These are phyloP conservation scores for Arrhopalites spinosus DNA, from an alignment of 2,888 invertebrate species.

Conservation along the genomic window DNA sequence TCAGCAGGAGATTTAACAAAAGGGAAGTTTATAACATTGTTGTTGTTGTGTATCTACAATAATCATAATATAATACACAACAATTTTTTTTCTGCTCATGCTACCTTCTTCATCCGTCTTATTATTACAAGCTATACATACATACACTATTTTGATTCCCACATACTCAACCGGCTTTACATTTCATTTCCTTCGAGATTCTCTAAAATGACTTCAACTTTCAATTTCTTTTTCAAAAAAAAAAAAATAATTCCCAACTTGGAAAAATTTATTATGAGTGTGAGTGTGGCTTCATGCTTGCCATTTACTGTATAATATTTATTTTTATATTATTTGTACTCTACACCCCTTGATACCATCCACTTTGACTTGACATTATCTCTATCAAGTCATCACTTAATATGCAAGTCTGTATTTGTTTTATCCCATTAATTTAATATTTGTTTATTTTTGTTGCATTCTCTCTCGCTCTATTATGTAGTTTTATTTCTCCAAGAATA, in stretches of 20 bases:
- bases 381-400: too few relatives aligned
- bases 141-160: slow-evolving; percentile 5
- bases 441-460: background rate
- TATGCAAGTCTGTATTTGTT: too few relatives aligned
- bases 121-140: too few relatives aligned
- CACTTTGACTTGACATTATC: too few relatives aligned
- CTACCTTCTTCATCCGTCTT: background rate
- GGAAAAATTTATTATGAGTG: background rate
- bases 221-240: slow-evolving; percentile 17
- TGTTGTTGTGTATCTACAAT: background rate
- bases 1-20: too few relatives aligned
- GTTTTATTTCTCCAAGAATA: too few relatives aligned
- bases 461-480: background rate
- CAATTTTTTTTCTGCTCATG: too few relatives aligned
- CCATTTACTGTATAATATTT: too few relatives aligned
- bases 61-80: background rate
- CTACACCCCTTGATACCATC: too few relatives aligned
- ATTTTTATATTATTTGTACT: too few relatives aligned
- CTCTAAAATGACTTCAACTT: background rate
- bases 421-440: too few relatives aligned
- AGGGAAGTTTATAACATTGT: background rate
- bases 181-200: slow-evolving; percentile 1
- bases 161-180: slow-evolving; percentile 16
- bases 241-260: slow-evolving; percentile 20
- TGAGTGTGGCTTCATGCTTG: too few relatives aligned